Base-by-base conservation (phyloP, 1,140 invertebrate species). In the Ceratina japonica region DNA sequence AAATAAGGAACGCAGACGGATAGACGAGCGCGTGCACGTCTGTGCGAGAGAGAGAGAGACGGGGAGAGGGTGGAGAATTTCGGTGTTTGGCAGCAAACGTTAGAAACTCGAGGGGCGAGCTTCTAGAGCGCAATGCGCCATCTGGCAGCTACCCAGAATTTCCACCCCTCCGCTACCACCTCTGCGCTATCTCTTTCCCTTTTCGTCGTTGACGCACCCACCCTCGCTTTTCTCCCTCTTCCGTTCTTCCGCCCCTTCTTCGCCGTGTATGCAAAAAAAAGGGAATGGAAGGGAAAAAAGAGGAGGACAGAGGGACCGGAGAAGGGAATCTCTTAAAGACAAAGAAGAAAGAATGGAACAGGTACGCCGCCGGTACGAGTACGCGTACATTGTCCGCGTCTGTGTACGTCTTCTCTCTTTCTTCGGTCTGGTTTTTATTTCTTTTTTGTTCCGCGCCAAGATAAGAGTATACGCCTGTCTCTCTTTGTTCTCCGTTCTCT, bases 141-240 rank as follows among this genome's bases (percentile, higher is more conserved):
- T 85, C 81, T 85, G 83, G 83, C 83, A 85, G 68, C 71, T 85
- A 64, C 76, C 83, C 83, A 84, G 80, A 79, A 84, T 82, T 80
- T 71, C 81, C 78, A 80, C 59, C 71, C 51, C 71, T 75, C 65
- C 49, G 22, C n/a, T 31, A 0, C 52, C 18, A 31, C 18, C 37
- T 22, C 16, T 5, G 13, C 78, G 13, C 78, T 66, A 56, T 82
- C 81, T 80, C 81, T 70, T 20, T 80, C 70, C 4, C 56, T 58
- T 24, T 16, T 15, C n/a, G 13, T 62, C 66, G 59, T 37, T 13
- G 75, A 63, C 68, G 75, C 70, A 73, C 71, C 66, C 24, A 59
- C 54, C 61, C 58, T 27, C 66, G 31, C 61, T 44, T 65, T 64
- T 59, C 61, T 73, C 71, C 51, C 61, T 62, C 71, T 77, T 13